phyloP scores from a whole-genome alignment of 1,140 invertebrate genomes.

The Caenorhabditis remanei region DNA sequence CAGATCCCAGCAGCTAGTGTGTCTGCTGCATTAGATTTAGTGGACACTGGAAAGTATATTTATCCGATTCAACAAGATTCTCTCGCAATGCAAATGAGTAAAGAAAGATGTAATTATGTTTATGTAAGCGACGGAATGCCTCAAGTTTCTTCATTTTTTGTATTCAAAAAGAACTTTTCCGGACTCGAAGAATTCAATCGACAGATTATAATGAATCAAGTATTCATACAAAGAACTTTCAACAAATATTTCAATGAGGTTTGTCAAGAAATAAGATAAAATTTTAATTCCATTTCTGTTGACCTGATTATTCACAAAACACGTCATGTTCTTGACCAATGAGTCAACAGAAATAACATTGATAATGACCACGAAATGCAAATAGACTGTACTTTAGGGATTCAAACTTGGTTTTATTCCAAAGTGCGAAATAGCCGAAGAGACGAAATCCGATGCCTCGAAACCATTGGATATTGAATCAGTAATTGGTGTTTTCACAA shows the following conservation, averaged over 20 bases:
- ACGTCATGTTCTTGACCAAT: no score
- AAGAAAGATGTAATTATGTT: slow-evolving; percentile 51
- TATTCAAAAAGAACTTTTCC: slow-evolving; percentile 51
- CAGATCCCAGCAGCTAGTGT: slow-evolving; percentile 34
- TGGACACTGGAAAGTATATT: slow-evolving; percentile 57
- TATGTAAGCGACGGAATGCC: slow-evolving; percentile 60
- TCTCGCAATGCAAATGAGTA: slow-evolving; percentile 58
- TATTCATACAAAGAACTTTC: slow-evolving; percentile 61
- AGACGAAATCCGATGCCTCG: background rate
- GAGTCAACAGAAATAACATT: no score
- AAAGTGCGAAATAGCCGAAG: slow-evolving; percentile 53
- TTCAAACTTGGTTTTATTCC: slow-evolving; percentile 58
- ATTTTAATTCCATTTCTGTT: background rate
- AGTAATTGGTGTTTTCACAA: slow-evolving; percentile 50
- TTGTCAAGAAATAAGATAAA: background rate
- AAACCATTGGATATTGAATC: slow-evolving; percentile 54
- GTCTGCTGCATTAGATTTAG: slow-evolving; percentile 41
- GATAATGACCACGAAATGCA: background rate
- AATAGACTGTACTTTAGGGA: background rate
- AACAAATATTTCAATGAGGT: slow-evolving; percentile 48
- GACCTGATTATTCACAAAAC: no score
- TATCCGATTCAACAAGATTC: slow-evolving; percentile 63
- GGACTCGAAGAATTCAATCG: slow-evolving; percentile 31
- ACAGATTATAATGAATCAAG: slow-evolving; percentile 57
- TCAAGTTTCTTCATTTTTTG: slow-evolving; percentile 54